These are phyloP conservation scores for Ephestia elutella DNA, from an alignment of 1,140 invertebrate genomes.

Conservation along the genomic window DNA sequence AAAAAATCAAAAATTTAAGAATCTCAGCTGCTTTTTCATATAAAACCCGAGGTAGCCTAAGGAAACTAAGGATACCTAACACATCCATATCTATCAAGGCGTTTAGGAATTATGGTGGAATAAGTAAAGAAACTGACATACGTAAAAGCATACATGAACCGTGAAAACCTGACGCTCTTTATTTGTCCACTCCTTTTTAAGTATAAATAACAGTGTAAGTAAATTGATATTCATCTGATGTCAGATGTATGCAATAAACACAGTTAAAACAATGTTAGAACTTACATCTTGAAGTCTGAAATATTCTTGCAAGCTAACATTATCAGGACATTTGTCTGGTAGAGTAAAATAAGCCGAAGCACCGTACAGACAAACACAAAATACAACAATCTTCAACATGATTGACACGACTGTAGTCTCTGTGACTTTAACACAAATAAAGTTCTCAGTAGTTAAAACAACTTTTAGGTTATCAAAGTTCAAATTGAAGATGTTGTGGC, in stretches of 20 bases:
- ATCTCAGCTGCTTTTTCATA: too few species aligned
- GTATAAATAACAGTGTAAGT: too few species aligned
- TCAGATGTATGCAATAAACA: too few species aligned
- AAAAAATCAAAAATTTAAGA: not conserved
- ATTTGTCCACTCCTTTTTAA: too few species aligned
- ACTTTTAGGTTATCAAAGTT: not conserved
- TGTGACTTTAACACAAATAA: not conserved
- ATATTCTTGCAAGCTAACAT: constrained; percentile 44
- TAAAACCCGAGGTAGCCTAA: too few species aligned
- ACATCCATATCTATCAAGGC: too few species aligned
- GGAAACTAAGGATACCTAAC: too few species aligned
- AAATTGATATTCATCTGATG: too few species aligned
- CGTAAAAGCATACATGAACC: too few species aligned
- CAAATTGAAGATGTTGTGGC: not conserved
- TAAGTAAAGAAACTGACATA: too few species aligned
- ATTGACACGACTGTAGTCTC: not conserved
- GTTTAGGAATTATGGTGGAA: too few species aligned
- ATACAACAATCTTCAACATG: constrained; percentile 29
- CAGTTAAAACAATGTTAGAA: constrained; percentile 10
- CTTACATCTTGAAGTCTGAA: constrained; percentile 54
- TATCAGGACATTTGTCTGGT: constrained; percentile 52
- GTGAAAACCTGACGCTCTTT: too few species aligned
- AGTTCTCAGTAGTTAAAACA: not conserved
- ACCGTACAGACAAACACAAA: constrained; percentile 31
- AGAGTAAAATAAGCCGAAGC: constrained; percentile 50